phyloP scores from a whole-genome alignment of 2,888 invertebrate genomes.

The Acholoe squamosa region DNA sequence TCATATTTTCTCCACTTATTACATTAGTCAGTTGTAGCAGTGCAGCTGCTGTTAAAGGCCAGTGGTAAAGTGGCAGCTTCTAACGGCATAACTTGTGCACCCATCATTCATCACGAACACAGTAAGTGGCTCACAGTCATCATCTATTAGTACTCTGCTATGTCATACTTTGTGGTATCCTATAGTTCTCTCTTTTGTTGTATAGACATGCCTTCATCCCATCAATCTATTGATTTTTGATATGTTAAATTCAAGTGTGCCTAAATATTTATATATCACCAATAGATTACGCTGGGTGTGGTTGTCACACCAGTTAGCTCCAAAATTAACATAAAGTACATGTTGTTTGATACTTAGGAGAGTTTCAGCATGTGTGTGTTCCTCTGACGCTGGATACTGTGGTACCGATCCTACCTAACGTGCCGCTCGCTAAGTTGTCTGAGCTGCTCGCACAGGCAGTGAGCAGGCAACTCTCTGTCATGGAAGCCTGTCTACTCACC shows the following conservation, averaged over 20 bases:
- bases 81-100: conserved; percentile 72
- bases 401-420: conserved; percentile 71
- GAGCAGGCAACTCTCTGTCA: conserved; percentile 72
- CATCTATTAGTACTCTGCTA: too few species aligned
- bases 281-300: too few species aligned
- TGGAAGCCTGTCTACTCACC: conserved; percentile 66
- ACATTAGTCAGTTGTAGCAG: conserved; percentile 71
- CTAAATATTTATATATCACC: too few species aligned
- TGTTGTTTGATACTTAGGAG: conserved; percentile 69
- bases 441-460: conserved; percentile 71
- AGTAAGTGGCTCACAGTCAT: too few species aligned
- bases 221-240: too few species aligned
- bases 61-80: conserved; percentile 67
- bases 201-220: too few species aligned
- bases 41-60: conserved; percentile 70
- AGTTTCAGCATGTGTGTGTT: conserved; percentile 71
- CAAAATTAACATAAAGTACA: background rate
- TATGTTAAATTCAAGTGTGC: too few species aligned
- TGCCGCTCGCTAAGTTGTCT: conserved; percentile 68
- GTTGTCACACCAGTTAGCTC: too few species aligned
- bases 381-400: conserved; percentile 74
- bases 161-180: too few species aligned
- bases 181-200: too few species aligned
- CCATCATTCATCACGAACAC: conserved; percentile 75
- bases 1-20: conserved; percentile 54